Evolutionary conservation across 2,113 vertebrate genomes (phyloP).

Genomic region (Capricornis sumatraensis): DNA sequence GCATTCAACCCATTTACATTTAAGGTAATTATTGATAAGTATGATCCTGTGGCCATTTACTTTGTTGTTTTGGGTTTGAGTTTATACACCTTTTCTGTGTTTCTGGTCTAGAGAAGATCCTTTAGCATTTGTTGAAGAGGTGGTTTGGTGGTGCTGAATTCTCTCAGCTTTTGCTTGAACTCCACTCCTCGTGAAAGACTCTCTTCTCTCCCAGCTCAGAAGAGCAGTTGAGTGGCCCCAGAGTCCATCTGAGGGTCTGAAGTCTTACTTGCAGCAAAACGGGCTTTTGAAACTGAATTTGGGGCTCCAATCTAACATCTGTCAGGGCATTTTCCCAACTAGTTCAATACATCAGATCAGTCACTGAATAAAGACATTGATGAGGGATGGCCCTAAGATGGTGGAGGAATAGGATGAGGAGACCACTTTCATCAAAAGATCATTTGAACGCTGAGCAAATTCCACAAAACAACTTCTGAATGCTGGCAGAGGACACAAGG

Average conservation of each 20-base stretch:
- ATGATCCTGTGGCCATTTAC: neutral
- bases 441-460: neutral
- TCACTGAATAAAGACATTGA: neutral
- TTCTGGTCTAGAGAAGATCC: neutral
- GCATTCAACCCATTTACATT: neutral
- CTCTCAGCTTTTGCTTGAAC: neutral
- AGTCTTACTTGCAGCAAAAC: fast-evolving
- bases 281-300: neutral
- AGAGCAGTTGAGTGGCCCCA: fast-evolving
- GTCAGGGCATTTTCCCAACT: neutral
- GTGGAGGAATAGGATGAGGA: neutral
- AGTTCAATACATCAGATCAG: neutral
- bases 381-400: fast-evolving
- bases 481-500: neutral
- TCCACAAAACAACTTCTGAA: neutral
- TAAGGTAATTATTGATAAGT: neutral
- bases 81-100: neutral
- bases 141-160: neutral
- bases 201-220: fast-evolving
- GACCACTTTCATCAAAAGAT: neutral
- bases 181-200: fast-evolving
- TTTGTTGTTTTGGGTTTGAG: neutral
- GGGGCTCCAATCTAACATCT: fast-evolving
- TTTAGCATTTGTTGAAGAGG: neutral
- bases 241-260: neutral